Conservation (phyloP, 2,888 invertebrate species). For the Polymixis lichenea region DNA sequence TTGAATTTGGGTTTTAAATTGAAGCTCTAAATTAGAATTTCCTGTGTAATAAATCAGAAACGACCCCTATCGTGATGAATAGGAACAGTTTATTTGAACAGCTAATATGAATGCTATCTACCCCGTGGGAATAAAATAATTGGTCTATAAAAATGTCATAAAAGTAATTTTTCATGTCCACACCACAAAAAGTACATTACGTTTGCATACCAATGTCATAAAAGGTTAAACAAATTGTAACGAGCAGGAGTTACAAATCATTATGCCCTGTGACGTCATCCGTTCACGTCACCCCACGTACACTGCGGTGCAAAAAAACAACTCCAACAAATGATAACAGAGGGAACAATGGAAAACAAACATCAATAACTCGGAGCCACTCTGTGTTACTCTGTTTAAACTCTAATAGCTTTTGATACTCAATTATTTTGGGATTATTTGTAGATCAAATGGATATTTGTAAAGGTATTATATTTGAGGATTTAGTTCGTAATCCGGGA, state of each 20-base stretch:
- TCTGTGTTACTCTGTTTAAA: constrained; percentile 62
- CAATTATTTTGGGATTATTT: constrained; percentile 63
- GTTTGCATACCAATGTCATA: constrained; percentile 51
- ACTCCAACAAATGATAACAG: constrained; percentile 59
- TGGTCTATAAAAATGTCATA: constrained; percentile 51
- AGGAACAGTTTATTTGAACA: constrained; percentile 8
- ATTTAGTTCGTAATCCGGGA: constrained; percentile 36
- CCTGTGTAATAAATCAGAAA: constrained; percentile 34
- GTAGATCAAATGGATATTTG: constrained; percentile 45
- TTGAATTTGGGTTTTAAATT: constrained; percentile 28
- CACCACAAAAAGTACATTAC: constrained; percentile 29
- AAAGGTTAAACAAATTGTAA: constrained; percentile 55
- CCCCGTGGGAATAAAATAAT: constrained; percentile 31
- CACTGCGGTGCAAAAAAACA: constrained; percentile 55
- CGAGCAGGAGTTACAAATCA: constrained; percentile 62
- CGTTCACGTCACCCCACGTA: constrained; percentile 51
- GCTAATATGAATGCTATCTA: constrained; percentile 25
- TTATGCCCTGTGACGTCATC: constrained; percentile 53
- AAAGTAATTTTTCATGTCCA: constrained; percentile 49
- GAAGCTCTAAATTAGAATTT: constrained; percentile 14
- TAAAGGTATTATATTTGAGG: constrained; percentile 24
- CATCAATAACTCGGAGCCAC: constrained; percentile 59
- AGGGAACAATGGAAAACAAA: constrained; percentile 67
- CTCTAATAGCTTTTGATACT: constrained; percentile 67
- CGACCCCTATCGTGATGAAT: constrained; percentile 5